Evolutionary conservation across 1,140 invertebrate genomes (phyloP), one percentile per base, ranked within the genome.

Genomic region (Aphidius ervi): DNA sequence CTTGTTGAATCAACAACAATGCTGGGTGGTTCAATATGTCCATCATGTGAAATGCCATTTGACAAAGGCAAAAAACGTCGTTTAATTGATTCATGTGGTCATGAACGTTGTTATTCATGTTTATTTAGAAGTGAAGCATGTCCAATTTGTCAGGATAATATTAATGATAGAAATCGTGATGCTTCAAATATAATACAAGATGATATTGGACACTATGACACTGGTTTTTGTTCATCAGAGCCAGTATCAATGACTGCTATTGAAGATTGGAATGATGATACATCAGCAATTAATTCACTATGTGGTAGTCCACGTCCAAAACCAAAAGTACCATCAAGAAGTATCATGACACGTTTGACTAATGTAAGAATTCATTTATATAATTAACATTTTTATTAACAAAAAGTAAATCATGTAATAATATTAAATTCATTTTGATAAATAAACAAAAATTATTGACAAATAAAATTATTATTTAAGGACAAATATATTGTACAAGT

Each of bases 61-160:
- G 93, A 96, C 80, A 93, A 94, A 79, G 93, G 93, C 77, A 95
- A 95, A 80, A 94, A 95, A 81, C 85, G 94, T 75, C 90, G 92
- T 73, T 82, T 97, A 68, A 94, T 95, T 74, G 94, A 96, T 81
- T 88, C 91, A 56, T 97, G 94, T 79, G 93, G 94, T 63, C 94
- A 96, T 83, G 93, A 95, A 74, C 83, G 93, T 49, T 96, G 94
- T 81, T 96, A 95, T 82, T 89, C 91, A 63, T 97, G 94, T 79
- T 89, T 95, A 84, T 94, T 95, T 81, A 88, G 87, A 68, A 93
- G 89, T 80, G 93, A 95, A 77, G 83, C 87, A 39, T 96, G 94
- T 77, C 92, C 93, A n/a, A 83, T 95, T 37, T 97, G 93, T 74
- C 82, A 82, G 46, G 68, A 67, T 46, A 65, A 66, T 45, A 72